Evolutionary conservation across 2,888 invertebrate species (phyloP).

Genomic region (Polyommatus iphigenia): DNA sequence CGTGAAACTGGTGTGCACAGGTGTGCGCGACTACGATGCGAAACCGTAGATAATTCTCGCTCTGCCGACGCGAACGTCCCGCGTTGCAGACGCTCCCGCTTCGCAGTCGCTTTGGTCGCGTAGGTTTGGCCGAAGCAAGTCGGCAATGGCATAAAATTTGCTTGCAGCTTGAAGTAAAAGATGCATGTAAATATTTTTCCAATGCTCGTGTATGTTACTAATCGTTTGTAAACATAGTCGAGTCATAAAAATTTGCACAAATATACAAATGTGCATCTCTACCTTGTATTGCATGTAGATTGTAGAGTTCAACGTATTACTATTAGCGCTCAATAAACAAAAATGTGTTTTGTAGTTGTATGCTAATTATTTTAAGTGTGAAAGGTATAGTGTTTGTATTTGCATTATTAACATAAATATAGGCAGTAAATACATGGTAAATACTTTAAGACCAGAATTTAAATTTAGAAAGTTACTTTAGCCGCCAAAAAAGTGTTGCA

Average conservation of each 20-base stretch:
- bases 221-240: neutral
- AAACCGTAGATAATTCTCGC: no score
- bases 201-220: neutral
- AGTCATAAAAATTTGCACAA: neutral
- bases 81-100: no score
- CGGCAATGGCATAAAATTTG: neutral
- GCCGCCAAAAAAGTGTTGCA: no score
- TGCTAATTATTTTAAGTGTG: no score
- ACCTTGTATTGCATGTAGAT: neutral
- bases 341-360: neutral
- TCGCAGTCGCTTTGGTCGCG: no score
- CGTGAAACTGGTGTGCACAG: no score
- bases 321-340: neutral
- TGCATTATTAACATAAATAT: no score
- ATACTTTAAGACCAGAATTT: no score
- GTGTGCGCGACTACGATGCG: no score
- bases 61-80: no score
- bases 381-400: neutral
- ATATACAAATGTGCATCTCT: neutral
- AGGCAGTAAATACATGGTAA: no score
- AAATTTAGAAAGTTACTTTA: no score
- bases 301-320: neutral
- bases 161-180: neutral
- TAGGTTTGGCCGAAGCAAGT: neutral
- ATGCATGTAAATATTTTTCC: neutral